phyloP scores from a whole-genome alignment of 1,140 invertebrate genomes.

The Aphaenogaster rudis region DNA sequence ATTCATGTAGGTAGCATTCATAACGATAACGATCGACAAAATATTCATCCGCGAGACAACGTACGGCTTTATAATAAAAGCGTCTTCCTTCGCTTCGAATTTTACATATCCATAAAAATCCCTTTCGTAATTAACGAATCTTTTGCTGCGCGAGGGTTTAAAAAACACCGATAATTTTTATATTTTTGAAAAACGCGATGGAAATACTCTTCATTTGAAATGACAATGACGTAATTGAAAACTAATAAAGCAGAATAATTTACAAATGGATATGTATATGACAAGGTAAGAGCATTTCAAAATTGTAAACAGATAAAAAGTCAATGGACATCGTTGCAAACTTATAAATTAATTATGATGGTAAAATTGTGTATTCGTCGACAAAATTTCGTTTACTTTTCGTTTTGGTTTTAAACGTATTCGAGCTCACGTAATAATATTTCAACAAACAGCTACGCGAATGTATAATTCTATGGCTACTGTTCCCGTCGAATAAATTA shows the following conservation, averaged over 20 bases:
- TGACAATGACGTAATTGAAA: not conserved
- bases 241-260: slow-evolving; percentile 11
- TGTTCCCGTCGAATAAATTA: slow-evolving; percentile 32
- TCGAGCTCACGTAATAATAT: slow-evolving; percentile 26
- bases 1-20: not conserved
- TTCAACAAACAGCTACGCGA: not conserved
- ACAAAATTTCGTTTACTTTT: not conserved
- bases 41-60: not conserved
- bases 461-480: not conserved
- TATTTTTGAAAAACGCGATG: not conserved
- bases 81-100: not conserved
- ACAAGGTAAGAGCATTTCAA: not conserved
- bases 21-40: not conserved
- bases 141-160: not conserved
- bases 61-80: not conserved
- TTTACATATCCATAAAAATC: not conserved
- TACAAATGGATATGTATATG: not conserved
- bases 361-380: slow-evolving; percentile 7
- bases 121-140: not conserved
- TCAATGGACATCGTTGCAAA: not conserved
- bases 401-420: not conserved
- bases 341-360: slow-evolving; percentile 17
- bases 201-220: not conserved
- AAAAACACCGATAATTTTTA: not conserved
- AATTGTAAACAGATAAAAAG: slow-evolving; percentile 6